Evolutionary conservation across 2,888 invertebrate genomes (phyloP).

Genomic region (Eupithecia inturbata): DNA sequence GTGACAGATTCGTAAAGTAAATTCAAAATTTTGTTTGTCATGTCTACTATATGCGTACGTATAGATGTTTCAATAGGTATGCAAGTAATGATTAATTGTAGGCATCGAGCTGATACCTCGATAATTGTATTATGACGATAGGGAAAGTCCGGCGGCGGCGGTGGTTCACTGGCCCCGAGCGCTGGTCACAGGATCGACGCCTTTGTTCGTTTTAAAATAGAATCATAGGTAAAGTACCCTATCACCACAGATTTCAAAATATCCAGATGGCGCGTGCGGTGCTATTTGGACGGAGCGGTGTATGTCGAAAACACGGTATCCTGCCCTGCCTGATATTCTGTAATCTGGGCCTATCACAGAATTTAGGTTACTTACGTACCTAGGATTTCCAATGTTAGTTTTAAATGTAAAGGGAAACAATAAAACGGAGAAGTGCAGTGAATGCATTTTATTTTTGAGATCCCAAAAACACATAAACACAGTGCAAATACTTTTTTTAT

Average conservation of each 20-base stretch:
- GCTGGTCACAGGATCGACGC: neutral
- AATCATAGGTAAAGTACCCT: too few species aligned
- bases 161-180: neutral
- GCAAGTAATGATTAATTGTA: neutral
- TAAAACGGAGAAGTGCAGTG: constrained; percentile 60
- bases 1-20: neutral
- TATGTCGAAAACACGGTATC: too few species aligned
- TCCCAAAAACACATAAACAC: constrained; percentile 84
- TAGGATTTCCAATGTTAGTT: neutral
- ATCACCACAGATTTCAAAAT: too few species aligned
- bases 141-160: neutral
- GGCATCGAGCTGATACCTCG: too few species aligned
- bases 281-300: too few species aligned
- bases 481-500: constrained; percentile 62
- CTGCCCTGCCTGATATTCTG: too few species aligned
- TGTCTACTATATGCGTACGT: neutral
- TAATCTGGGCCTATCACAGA: neutral
- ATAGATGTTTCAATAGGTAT: neutral
- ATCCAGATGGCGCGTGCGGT: too few species aligned
- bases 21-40: neutral
- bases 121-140: neutral
- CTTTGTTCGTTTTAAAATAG: neutral
- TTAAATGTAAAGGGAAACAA: constrained; percentile 27
- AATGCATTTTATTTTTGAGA: constrained; percentile 82
- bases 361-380: neutral